Percentiles rank a stretch among this genome's conserved stretches.
These are phyloP conservation scores for Sogatella furcifera DNA, from an alignment of 1,140 invertebrate genomes.

Conservation along the genomic window DNA sequence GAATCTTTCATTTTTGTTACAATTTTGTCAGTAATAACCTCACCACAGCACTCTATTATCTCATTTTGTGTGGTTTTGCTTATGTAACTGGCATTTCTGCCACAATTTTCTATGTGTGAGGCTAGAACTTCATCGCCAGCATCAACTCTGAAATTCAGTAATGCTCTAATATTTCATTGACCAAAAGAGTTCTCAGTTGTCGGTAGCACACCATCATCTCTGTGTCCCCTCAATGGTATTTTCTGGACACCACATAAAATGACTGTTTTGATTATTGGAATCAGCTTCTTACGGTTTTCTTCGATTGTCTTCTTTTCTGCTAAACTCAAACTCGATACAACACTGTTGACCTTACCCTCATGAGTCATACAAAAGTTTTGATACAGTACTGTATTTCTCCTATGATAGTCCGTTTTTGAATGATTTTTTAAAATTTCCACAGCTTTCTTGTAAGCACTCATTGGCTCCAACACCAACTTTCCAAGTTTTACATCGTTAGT, in stretches of 20 bases:
- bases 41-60: constrained; percentile 15
- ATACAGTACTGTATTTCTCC: too few species aligned
- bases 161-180: constrained; percentile 19
- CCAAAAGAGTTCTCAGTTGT: too few species aligned
- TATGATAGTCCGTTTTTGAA: too few species aligned
- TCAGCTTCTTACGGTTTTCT: constrained; percentile 17
- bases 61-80: constrained; percentile 23
- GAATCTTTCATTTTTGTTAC: constrained; percentile 1
- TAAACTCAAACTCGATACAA: too few species aligned
- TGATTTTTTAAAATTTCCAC: too few species aligned
- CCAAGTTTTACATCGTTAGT: too few species aligned
- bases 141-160: constrained; percentile 18
- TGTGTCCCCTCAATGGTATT: constrained; percentile 17
- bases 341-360: too few species aligned
- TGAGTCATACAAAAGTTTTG: too few species aligned
- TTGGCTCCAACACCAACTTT: too few species aligned
- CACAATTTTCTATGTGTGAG: constrained; percentile 13
- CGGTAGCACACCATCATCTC: constrained; percentile 12
- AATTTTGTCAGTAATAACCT: constrained; percentile 18
- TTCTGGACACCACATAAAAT: constrained; percentile 16
- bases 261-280: constrained; percentile 17
- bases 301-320: too few species aligned
- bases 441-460: too few species aligned
- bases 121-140: constrained; percentile 17
- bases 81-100: constrained; percentile 15